Conservation (phyloP, 2,888 invertebrate genomes). For the Silvanus unidentatus region DNA sequence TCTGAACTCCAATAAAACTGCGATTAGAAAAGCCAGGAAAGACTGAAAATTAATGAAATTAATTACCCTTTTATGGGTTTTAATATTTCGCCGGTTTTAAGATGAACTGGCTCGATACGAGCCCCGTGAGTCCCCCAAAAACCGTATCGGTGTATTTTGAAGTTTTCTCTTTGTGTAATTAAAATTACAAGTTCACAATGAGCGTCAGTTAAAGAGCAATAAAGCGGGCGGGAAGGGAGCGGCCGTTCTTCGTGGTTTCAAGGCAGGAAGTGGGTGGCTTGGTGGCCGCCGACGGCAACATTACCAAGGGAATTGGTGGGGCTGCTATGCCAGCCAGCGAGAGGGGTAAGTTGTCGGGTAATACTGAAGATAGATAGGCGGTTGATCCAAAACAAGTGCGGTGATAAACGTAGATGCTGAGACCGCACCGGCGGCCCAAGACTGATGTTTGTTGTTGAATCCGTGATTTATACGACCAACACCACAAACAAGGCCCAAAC, state of each 20-base stretch:
- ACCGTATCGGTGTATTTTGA: constrained; percentile 10
- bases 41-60: constrained; percentile 25
- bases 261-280: no score
- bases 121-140: constrained; percentile 11
- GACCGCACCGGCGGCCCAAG: constrained; percentile 41
- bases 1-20: no score
- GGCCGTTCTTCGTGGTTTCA: constrained; percentile 20
- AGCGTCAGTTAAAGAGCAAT: constrained; percentile 20
- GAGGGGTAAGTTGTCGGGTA: constrained; percentile 10
- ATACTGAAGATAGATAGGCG: constrained; percentile 40
- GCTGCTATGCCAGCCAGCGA: neutral
- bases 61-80: constrained; percentile 28
- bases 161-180: constrained; percentile 16
- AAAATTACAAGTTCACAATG: constrained; percentile 23
- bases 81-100: neutral
- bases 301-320: constrained; percentile 6
- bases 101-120: constrained; percentile 4
- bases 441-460: constrained; percentile 44
- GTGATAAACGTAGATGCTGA: constrained; percentile 45
- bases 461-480: constrained; percentile 44
- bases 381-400: constrained; percentile 44
- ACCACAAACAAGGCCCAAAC: constrained; percentile 31
- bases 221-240: constrained; percentile 18
- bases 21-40: no score
- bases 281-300: constrained; percentile 8